Conservation (phyloP, 2,888 invertebrate species). For the Cerceris ruficornis region DNA sequence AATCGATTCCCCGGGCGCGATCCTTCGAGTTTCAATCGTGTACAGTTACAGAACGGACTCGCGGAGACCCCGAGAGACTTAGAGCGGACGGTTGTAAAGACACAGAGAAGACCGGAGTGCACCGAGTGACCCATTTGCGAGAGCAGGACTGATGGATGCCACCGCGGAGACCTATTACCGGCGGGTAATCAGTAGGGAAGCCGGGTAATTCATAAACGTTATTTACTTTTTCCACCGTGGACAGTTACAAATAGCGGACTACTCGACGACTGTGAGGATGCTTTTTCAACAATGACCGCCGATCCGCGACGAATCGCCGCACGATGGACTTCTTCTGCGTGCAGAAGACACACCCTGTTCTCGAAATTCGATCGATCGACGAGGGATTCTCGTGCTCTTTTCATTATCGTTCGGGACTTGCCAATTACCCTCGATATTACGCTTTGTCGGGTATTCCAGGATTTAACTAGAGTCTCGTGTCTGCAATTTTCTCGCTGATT, state of each 20-base stretch:
- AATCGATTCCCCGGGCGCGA: constrained; percentile 25
- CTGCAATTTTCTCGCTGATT: too few species aligned
- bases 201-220: constrained; percentile 31
- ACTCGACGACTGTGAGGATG: background rate
- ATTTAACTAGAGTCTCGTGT: too few species aligned
- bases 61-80: too few species aligned
- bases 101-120: background rate
- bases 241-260: constrained; percentile 29
- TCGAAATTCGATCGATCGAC: constrained; percentile 1
- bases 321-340: background rate
- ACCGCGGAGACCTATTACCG: constrained; percentile 48
- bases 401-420: too few species aligned
- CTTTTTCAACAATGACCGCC: constrained; percentile 1
- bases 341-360: constrained; percentile 2
- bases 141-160: constrained; percentile 42
- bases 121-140: constrained; percentile 59
- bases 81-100: too few species aligned
- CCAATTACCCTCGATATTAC: too few species aligned
- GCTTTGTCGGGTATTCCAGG: too few species aligned
- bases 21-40: constrained; percentile 19
- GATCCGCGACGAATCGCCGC: constrained; percentile 19
- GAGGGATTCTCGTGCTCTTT: background rate
- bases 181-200: constrained; percentile 7
- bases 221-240: constrained; percentile 19
- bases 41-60: constrained; percentile 44